Conservation (phyloP, 2,797 vertebrate genomes). For the Gallinago nigripennis region DNA sequence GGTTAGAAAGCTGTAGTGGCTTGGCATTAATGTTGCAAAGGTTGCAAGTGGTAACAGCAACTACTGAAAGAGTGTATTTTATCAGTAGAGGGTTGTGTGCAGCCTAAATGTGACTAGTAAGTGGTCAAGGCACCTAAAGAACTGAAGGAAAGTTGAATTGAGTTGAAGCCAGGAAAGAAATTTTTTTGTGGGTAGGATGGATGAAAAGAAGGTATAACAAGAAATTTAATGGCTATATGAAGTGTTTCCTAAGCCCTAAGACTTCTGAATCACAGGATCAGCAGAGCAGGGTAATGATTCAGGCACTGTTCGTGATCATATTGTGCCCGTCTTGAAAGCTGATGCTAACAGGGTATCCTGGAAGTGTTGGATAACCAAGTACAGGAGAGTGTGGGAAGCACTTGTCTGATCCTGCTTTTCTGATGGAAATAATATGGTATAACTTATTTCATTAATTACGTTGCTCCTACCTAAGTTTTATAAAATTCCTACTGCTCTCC, state of each 20-base stretch:
- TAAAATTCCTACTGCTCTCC: not conserved
- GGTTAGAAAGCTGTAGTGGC: not conserved
- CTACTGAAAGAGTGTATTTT: not conserved
- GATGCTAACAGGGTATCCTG: not conserved
- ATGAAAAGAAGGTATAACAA: not conserved
- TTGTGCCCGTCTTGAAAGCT: not conserved
- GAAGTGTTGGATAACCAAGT: not conserved
- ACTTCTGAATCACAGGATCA: not conserved
- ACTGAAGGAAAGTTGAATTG: not conserved
- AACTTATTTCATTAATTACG: not conserved
- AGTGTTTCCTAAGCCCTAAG: not conserved
- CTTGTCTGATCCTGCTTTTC: not conserved
- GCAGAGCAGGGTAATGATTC: not conserved
- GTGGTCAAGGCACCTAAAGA: not conserved
- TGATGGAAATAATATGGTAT: not conserved
- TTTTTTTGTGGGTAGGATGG: not conserved
- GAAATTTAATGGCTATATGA: not conserved
- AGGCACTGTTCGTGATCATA: not conserved
- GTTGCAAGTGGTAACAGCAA: not conserved
- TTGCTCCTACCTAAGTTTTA: not conserved
- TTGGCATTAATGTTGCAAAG: not conserved
- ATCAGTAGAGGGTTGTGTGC: not conserved
- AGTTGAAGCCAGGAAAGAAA: not conserved
- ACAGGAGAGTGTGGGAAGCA: not conserved
- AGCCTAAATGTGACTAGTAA: not conserved